Conservation (phyloP, 2,797 vertebrate species). For the Chromobotia macracanthus region DNA sequence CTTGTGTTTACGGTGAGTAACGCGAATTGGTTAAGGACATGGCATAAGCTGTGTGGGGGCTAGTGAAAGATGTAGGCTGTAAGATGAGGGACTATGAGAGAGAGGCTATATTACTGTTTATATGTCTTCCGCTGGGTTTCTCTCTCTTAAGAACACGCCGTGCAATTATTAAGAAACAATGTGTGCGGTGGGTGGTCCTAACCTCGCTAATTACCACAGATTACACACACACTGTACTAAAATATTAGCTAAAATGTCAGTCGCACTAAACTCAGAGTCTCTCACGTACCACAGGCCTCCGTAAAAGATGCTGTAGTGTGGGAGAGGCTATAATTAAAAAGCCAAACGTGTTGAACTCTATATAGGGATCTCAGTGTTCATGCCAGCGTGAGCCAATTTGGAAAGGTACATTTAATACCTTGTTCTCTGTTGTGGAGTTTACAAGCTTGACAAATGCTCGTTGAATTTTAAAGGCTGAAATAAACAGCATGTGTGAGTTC, state of each 20-base stretch:
- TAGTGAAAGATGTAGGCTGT: constrained; percentile 55
- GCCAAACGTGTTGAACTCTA: constrained; percentile 46
- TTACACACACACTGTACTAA: constrained; percentile 35
- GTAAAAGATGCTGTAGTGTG: constrained; percentile 21
- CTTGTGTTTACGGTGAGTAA: constrained; percentile 47
- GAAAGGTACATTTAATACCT: constrained; percentile 40
- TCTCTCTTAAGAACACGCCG: constrained; percentile 32
- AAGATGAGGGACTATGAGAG: constrained; percentile 41
- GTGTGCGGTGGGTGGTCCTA: constrained; percentile 29
- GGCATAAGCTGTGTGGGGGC: constrained; percentile 58
- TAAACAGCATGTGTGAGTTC: constrained; percentile 50
- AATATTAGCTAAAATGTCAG: constrained; percentile 42
- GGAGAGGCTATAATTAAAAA: constrained; percentile 35
- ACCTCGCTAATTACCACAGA: constrained; percentile 32
- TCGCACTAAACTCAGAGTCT: constrained; percentile 24
- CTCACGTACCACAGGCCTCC: constrained; percentile 30
- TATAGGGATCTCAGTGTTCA: constrained; percentile 28
- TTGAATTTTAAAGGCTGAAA: constrained; percentile 31
- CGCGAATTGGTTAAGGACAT: constrained; percentile 51
- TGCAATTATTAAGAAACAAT: constrained; percentile 41
- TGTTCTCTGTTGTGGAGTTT: constrained; percentile 38
- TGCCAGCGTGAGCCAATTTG: constrained; percentile 22
- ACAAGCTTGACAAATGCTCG: constrained; percentile 30
- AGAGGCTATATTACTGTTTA: constrained; percentile 51
- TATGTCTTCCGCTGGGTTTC: constrained; percentile 43